Evolutionary conservation across 2,113 vertebrate species (phyloP).

Genomic region (Nanger granti): DNA sequence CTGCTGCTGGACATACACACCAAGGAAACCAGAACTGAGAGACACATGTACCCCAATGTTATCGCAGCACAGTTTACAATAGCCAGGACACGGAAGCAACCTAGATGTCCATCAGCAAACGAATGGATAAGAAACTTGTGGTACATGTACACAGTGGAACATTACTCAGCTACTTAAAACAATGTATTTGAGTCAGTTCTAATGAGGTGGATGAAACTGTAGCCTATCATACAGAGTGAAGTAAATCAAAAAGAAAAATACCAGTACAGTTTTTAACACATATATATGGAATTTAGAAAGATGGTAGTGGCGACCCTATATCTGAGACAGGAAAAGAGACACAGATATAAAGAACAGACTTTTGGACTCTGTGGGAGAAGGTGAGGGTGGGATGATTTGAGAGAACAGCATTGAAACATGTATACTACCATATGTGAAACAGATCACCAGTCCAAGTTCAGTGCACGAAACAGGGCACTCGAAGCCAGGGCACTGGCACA

Average conservation of each 20-base stretch:
- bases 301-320: not conserved
- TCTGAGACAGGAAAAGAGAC: not conserved
- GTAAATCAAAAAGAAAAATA: not conserved
- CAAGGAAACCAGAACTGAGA: not conserved
- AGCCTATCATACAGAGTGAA: not conserved
- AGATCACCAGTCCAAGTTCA: accelerated
- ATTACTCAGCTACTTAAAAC: not conserved
- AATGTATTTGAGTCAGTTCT: not conserved
- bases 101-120: not conserved
- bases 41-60: not conserved
- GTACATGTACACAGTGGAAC: not conserved
- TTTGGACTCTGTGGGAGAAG: not conserved
- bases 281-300: not conserved
- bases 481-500: not conserved
- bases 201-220: not conserved
- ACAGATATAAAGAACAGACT: not conserved
- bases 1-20: not conserved
- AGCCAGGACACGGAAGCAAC: not conserved
- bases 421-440: not conserved
- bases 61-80: not conserved
- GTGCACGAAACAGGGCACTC: not conserved
- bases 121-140: not conserved
- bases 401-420: not conserved
- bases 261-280: not conserved
- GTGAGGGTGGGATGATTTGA: not conserved